These are phyloP conservation scores for Chelonoidis abingdonii DNA, from an alignment of 2,113 vertebrate species.

Conservation along the genomic window DNA sequence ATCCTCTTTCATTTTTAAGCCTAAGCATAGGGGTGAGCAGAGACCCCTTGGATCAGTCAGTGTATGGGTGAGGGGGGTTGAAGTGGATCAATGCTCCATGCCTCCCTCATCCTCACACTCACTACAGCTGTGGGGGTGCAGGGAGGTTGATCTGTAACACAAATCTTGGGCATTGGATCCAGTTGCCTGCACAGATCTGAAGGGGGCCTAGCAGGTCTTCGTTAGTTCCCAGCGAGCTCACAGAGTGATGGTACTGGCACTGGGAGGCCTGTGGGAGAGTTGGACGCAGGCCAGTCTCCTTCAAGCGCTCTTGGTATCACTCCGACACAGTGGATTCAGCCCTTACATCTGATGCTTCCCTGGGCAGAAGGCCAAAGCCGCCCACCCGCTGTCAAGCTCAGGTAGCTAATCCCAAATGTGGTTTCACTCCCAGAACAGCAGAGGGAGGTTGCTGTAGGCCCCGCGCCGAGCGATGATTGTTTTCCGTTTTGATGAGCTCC, in stretches of 20 bases:
- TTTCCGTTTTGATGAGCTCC: background rate
- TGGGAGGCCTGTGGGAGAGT: background rate
- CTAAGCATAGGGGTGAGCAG: background rate
- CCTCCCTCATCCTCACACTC: background rate
- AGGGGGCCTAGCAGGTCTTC: too few relatives aligned
- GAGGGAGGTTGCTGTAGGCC: background rate
- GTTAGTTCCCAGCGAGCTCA: background rate
- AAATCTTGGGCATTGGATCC: background rate
- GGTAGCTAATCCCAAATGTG: conserved; percentile 1
- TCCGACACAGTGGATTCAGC: background rate
- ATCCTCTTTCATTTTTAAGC: background rate
- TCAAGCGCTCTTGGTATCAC: background rate
- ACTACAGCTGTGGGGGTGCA: background rate
- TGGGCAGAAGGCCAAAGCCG: conserved; percentile 49
- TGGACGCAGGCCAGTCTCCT: conserved; percentile 17
- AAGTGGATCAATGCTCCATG: background rate
- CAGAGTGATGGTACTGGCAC: background rate
- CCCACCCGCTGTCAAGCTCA: background rate
- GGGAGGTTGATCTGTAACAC: background rate
- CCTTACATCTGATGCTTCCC: background rate
- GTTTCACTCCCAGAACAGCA: background rate
- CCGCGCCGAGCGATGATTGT: background rate
- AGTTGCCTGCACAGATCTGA: background rate
- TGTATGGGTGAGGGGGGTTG: background rate
- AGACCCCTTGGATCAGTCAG: background rate